These are phyloP conservation scores for Rhabdomys dilectus DNA, from an alignment of 2,113 vertebrate genomes.

Conservation along the genomic window DNA sequence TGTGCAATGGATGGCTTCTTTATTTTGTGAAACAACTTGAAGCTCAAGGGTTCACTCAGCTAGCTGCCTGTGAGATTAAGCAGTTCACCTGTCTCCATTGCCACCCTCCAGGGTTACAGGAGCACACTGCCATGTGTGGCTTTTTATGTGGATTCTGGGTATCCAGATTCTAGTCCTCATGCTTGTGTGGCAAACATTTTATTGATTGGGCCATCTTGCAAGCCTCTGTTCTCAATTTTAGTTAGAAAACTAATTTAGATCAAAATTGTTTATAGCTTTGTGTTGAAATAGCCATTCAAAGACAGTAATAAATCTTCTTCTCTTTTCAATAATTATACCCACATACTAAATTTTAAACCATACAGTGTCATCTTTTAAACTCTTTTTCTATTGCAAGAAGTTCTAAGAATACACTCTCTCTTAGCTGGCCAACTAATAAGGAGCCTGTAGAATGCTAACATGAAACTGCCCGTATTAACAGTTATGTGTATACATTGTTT, in stretches of 20 bases:
- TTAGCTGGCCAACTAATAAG: constrained; percentile 6
- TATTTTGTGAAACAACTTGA: background rate
- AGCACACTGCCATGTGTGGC: no score
- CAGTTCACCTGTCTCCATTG: background rate
- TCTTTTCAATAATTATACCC: background rate
- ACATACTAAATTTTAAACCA: constrained; percentile 37
- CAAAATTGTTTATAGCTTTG: constrained; percentile 2
- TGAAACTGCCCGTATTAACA: background rate
- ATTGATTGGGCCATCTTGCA: background rate
- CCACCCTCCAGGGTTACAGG: background rate
- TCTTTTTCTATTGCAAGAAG: background rate
- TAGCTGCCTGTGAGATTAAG: background rate
- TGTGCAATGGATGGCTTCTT: no score
- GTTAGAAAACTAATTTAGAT: constrained; percentile 55
- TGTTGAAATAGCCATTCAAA: constrained; percentile 37
- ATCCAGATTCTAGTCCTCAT: background rate
- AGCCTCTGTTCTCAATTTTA: constrained; percentile 12
- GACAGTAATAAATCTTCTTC: background rate
- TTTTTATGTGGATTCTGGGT: background rate
- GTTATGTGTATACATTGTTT: constrained; percentile 14
- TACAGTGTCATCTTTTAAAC: constrained; percentile 47
- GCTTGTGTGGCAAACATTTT: background rate
- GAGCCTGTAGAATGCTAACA: background rate
- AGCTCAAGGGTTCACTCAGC: no score
- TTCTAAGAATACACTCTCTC: constrained; percentile 28